Conservation (phyloP, 2,888 invertebrate species). For the Maniola hyperantus region DNA sequence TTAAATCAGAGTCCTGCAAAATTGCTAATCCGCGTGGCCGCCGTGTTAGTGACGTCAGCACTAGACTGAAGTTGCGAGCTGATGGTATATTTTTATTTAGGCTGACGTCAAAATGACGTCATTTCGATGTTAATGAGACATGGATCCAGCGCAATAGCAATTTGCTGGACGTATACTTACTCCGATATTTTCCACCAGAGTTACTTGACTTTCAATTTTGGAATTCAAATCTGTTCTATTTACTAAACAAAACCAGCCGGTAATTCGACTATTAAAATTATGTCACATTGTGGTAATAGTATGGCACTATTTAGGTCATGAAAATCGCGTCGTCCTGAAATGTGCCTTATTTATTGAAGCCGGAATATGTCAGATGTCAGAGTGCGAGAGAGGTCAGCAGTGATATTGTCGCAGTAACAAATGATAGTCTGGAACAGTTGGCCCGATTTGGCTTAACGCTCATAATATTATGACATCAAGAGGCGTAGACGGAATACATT, state of each 20-base stretch:
- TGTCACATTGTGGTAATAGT: no score
- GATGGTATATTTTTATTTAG: no score
- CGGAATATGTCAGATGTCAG: slow-evolving; percentile 30
- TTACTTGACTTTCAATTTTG: neutral
- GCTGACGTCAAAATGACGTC: no score
- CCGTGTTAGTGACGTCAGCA: no score
- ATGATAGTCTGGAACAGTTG: slow-evolving; percentile 53
- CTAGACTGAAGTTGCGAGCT: no score
- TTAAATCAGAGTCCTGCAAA: no score
- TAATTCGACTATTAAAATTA: neutral
- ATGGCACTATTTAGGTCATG: slow-evolving; percentile 10
- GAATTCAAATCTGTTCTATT: neutral
- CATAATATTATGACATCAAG: slow-evolving; percentile 9
- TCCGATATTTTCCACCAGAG: neutral
- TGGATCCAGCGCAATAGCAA: no score
- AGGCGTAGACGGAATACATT: slow-evolving; percentile 3
- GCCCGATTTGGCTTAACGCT: slow-evolving; percentile 22
- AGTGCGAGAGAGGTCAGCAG: slow-evolving; percentile 69
- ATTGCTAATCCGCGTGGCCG: no score
- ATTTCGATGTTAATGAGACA: no score
- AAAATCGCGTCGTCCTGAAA: slow-evolving; percentile 11
- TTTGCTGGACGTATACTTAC: no score
- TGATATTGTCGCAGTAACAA: slow-evolving; percentile 77
- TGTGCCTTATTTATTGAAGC: slow-evolving; percentile 26
- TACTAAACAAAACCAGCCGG: neutral